Base-by-base conservation (phyloP, 2,113 vertebrate species). In the Ploceus nigricollis region DNA sequence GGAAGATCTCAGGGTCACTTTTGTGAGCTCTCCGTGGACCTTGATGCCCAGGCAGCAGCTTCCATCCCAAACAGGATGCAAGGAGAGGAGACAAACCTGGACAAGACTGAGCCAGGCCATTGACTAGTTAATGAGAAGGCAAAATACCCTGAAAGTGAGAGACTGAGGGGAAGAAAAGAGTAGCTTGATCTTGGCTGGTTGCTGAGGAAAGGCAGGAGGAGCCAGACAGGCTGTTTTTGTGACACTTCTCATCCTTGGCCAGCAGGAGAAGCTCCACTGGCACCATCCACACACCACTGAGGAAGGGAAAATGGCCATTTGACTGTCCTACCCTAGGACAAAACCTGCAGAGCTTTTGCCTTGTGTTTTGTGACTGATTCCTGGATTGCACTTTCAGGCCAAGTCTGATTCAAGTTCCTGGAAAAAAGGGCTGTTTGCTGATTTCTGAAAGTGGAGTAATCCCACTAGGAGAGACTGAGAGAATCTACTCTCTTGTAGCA, bases 221-320 rank as follows among this genome's bases (percentile, higher is more conserved):
- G 82, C 45, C 94, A 89, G 58, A n/a, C n/a, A n/a, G n/a, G n/a
- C n/a, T n/a, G n/a, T 11, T 81, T 25, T 47, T 0, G 0, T 33
- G 75, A 44, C 78, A 39, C 60, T 92, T 95, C 85, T 71, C 65
- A 4, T 50, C 47, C n/a, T 13, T n/a, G 72, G 89, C 91, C 75
- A 94, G 77, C 88, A 91, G 95, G 81, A 86, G 75, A 53, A 92
- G 84, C 76, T 91, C 69, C 42, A 1, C 53, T 58, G 89, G 90
- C 75, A 68, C 47, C 53, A 44, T 25, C 16, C 5, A 11, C 20
- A 11, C 4, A 4, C 0, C 1, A 16, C 18, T 2, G 2, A 7
- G 66, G 39, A 21, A 24, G 53, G 31, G 35, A 33, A 63, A 71
- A 75, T 4, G 18, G 42, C 8, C 11, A 13, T 24, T 50, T 19